Conservation (phyloP, 2,797 vertebrate genomes). For the Urocyon cinereoargenteus region DNA sequence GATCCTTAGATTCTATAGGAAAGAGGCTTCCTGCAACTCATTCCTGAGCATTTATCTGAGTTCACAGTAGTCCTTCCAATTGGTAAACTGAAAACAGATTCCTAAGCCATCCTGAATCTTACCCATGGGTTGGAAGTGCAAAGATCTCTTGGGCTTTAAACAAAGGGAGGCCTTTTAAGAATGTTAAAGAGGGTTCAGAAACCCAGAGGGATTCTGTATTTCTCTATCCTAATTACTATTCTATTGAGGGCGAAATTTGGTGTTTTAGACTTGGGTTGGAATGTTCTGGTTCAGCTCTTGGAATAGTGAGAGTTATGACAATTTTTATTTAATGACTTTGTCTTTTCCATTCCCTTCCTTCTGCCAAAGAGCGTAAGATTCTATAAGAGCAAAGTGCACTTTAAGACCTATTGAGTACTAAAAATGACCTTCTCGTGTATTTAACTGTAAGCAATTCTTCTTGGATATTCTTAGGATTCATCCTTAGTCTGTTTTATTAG, state of each 20-base stretch:
- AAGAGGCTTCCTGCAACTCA: neutral
- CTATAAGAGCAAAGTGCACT: neutral
- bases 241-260: neutral
- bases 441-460: constrained; percentile 10
- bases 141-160: neutral
- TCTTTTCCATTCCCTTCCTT: neutral
- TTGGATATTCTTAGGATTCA: constrained; percentile 59
- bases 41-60: neutral
- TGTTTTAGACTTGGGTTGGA: neutral
- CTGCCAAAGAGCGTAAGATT: neutral
- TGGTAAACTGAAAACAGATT: neutral
- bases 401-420: constrained; percentile 15
- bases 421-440: constrained; percentile 15
- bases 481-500: constrained; percentile 26
- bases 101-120: neutral
- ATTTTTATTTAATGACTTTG: constrained; percentile 16
- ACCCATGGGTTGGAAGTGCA: neutral
- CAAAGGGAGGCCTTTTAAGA: neutral
- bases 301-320: neutral
- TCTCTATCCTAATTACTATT: neutral
- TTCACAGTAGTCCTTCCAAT: neutral
- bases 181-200: neutral
- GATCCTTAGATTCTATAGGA: neutral
- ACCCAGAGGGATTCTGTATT: neutral
- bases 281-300: neutral